phyloP scores from a whole-genome alignment of 2,888 invertebrate genomes.

The Hedychridium roseum region DNA sequence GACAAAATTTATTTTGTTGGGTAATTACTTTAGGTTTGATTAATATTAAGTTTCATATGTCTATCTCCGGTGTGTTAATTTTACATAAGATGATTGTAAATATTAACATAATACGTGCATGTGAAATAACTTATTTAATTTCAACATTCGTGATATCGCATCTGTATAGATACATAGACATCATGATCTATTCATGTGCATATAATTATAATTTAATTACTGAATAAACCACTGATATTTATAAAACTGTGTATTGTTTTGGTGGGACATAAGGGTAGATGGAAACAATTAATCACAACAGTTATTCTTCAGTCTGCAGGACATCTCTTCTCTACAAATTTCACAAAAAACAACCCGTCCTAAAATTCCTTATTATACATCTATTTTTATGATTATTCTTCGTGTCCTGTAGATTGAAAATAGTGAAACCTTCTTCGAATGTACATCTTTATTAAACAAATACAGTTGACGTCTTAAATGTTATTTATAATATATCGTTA shows the following conservation, averaged over 20 bases:
- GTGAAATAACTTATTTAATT: constrained; percentile 20
- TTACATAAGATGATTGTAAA: constrained; percentile 21
- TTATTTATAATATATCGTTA: constrained; percentile 61
- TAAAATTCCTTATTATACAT: background rate
- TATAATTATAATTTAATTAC: constrained; percentile 31
- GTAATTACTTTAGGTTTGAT: too few species aligned
- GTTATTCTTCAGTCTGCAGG: constrained; percentile 24
- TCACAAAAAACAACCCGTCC: too few species aligned
- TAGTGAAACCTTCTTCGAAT: constrained; percentile 50
- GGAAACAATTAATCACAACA: constrained; percentile 8
- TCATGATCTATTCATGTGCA: constrained; percentile 22
- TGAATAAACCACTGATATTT: constrained; percentile 39
- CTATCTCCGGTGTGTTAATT: background rate
- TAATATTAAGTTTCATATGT: background rate
- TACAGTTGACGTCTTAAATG: constrained; percentile 64
- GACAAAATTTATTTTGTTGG: too few species aligned
- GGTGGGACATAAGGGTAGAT: background rate
- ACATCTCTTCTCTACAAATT: background rate
- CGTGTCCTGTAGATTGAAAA: constrained; percentile 15
- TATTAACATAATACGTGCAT: constrained; percentile 9
- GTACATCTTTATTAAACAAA: constrained; percentile 65
- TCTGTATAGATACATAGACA: constrained; percentile 22
- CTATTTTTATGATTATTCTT: background rate
- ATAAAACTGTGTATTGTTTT: constrained; percentile 15
- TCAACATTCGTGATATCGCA: constrained; percentile 10